A percentile compares a stretch with the other conserved stretches of the same genome.
phyloP scores from a whole-genome alignment of 1,140 invertebrate species.

The Leucophenga varia region DNA sequence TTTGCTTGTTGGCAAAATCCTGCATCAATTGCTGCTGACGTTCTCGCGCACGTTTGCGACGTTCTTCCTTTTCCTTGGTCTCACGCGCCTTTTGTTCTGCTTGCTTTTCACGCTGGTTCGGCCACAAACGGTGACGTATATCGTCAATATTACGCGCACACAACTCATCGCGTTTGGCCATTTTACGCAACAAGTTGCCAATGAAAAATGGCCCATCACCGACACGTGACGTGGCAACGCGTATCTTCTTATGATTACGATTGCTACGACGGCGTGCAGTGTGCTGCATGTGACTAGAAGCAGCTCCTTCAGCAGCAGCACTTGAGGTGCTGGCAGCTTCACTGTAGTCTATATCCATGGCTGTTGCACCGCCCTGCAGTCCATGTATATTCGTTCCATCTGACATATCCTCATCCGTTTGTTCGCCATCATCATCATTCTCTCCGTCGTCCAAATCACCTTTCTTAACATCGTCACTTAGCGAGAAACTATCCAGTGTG shows the following conservation, averaged over 20 bases:
- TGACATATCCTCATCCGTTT: slow-evolving; percentile 7
- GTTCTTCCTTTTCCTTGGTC: slow-evolving; percentile 75
- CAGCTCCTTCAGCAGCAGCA: slow-evolving; percentile 7
- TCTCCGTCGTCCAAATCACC: slow-evolving; percentile 32
- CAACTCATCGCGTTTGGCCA: slow-evolving; percentile 69
- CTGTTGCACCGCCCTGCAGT: not conserved
- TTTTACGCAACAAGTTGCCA: slow-evolving; percentile 72
- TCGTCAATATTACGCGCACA: slow-evolving; percentile 69
- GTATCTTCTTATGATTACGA: slow-evolving; percentile 34
- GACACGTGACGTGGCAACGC: slow-evolving; percentile 61
- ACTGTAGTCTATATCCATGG: slow-evolving; percentile 50
- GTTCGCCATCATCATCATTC: slow-evolving; percentile 20
- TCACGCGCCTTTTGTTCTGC: slow-evolving; percentile 72
- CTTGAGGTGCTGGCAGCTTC: slow-evolving; percentile 42
- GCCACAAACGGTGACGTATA: slow-evolving; percentile 73
- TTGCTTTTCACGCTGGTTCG: slow-evolving; percentile 73
- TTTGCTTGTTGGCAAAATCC: slow-evolving; percentile 88
- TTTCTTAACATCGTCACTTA: too few species aligned
- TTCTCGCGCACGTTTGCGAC: slow-evolving; percentile 80
- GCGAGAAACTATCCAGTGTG: slow-evolving; percentile 72
- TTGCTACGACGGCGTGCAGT: not conserved
- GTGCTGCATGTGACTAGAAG: slow-evolving; percentile 21
- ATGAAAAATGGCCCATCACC: slow-evolving; percentile 90
- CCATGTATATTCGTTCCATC: slow-evolving; percentile 13
- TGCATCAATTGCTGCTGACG: slow-evolving; percentile 89